phyloP scores from a whole-genome alignment of 2,888 invertebrate genomes.

The Polia nebulosa region DNA sequence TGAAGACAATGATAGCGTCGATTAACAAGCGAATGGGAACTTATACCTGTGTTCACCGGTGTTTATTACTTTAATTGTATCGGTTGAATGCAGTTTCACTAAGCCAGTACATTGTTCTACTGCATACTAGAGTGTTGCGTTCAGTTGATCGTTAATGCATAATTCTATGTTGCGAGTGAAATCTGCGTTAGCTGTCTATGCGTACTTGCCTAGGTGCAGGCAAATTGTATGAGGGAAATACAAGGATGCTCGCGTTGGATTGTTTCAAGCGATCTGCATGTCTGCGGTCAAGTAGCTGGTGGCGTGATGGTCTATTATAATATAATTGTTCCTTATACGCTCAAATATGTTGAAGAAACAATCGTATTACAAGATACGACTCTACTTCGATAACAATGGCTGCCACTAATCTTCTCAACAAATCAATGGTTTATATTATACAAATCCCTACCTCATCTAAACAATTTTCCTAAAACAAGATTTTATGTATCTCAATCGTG shows the following conservation, averaged over 20 bases:
- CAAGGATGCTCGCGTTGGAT: constrained; percentile 75
- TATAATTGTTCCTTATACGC: constrained; percentile 54
- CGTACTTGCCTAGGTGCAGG: constrained; percentile 73
- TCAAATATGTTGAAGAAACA: constrained; percentile 38
- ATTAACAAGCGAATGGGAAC: constrained; percentile 87
- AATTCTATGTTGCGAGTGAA: constrained; percentile 86
- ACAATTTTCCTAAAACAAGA: constrained; percentile 41
- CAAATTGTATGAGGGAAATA: constrained; percentile 80
- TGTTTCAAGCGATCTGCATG: constrained; percentile 71
- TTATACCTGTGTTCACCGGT: constrained; percentile 80
- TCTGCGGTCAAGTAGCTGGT: constrained; percentile 70
- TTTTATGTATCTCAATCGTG: constrained; percentile 68
- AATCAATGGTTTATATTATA: constrained; percentile 1
- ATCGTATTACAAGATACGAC: constrained; percentile 21
- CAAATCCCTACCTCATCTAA: constrained; percentile 12
- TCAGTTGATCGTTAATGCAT: constrained; percentile 83
- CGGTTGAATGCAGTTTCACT: constrained; percentile 86
- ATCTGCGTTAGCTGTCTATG: constrained; percentile 80
- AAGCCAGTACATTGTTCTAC: constrained; percentile 82
- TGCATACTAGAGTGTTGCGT: constrained; percentile 82
- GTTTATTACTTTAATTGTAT: constrained; percentile 88
- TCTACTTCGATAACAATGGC: constrained; percentile 2
- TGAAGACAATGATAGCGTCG: constrained; percentile 87
- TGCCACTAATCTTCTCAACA: constrained; percentile 9
- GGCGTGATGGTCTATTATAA: constrained; percentile 68